phyloP scores from a whole-genome alignment of 2,797 vertebrate species.

The Sebastolobus altivelis region DNA sequence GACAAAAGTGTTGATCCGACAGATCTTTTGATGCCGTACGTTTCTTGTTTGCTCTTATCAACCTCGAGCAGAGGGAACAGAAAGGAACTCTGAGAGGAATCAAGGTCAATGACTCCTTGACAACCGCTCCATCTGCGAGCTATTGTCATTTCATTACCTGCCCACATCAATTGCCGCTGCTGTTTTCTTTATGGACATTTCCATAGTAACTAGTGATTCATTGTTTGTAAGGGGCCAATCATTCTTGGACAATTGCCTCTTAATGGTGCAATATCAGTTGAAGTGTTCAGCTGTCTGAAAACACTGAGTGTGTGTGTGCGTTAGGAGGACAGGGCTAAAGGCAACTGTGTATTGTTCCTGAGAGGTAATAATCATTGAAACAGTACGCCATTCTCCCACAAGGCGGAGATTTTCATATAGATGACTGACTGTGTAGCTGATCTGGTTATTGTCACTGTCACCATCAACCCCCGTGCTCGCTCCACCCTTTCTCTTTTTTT shows the following conservation, averaged over 20 bases:
- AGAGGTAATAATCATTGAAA: conserved; percentile 61
- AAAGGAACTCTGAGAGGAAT: conserved; percentile 64
- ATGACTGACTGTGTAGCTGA: conserved; percentile 61
- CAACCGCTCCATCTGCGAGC: conserved; percentile 75
- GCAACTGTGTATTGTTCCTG: conserved; percentile 44
- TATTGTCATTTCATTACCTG: conserved; percentile 84
- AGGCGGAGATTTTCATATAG: conserved; percentile 56
- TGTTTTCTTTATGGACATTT: conserved; percentile 77
- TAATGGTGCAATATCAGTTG: conserved; percentile 71
- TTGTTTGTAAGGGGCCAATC: conserved; percentile 77
- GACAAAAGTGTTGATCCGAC: conserved; percentile 49
- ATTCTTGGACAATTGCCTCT: conserved; percentile 74
- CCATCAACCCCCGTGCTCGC: conserved; percentile 39
- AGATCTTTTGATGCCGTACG: conserved; percentile 58
- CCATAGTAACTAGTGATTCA: conserved; percentile 82
- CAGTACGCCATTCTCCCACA: conserved; percentile 37
- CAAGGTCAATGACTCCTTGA: conserved; percentile 84
- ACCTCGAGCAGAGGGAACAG: conserved; percentile 53
- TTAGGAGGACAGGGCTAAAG: conserved; percentile 46
- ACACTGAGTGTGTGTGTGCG: conserved; percentile 4
- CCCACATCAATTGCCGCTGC: conserved; percentile 63
- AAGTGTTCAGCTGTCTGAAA: conserved; percentile 54
- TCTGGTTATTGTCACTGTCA: conserved; percentile 65
- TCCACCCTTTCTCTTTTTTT: conserved; percentile 49
- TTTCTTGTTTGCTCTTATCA: conserved; percentile 70